A percentile compares a stretch with the other conserved stretches of the same genome.
These are phyloP conservation scores for Aythya baeri DNA, from an alignment of 2,113 vertebrate genomes.

Conservation along the genomic window DNA sequence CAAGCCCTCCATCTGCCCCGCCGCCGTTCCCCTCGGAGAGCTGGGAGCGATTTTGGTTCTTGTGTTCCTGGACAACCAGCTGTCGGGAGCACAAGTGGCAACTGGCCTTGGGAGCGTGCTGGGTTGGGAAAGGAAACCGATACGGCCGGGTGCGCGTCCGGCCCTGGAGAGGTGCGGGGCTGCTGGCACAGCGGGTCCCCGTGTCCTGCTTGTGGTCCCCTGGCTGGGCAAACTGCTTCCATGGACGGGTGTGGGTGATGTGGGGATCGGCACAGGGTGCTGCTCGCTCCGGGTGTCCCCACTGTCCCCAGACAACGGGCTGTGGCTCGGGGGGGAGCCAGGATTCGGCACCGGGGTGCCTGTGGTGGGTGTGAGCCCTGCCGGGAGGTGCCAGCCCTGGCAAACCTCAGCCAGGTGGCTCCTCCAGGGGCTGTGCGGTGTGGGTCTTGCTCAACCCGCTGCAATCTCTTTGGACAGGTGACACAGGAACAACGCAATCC, in stretches of 20 bases:
- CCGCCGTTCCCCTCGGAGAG: background rate
- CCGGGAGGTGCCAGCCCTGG: background rate
- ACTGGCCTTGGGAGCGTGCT: background rate
- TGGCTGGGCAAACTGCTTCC: background rate
- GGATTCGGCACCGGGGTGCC: too few relatives aligned
- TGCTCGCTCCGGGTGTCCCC: background rate
- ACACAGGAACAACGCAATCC: background rate
- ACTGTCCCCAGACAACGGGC: accelerated
- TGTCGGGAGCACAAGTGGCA: conserved; percentile 45
- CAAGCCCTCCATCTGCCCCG: background rate
- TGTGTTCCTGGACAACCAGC: conserved; percentile 37
- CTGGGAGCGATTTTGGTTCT: conserved; percentile 1
- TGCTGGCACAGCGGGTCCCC: background rate
- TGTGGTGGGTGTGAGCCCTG: background rate
- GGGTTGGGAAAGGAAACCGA: background rate
- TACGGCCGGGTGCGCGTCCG: accelerated
- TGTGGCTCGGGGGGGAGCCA: background rate
- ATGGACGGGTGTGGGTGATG: accelerated
- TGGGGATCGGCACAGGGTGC: accelerated
- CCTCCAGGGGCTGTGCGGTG: background rate
- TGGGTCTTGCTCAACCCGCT: conserved; percentile 3
- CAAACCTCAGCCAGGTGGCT: background rate
- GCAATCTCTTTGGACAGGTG: background rate
- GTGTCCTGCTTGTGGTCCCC: accelerated
- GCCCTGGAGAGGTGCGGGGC: background rate